Base-by-base conservation (phyloP, 2,888 invertebrate species). In the Lepidochitona cinerea region DNA sequence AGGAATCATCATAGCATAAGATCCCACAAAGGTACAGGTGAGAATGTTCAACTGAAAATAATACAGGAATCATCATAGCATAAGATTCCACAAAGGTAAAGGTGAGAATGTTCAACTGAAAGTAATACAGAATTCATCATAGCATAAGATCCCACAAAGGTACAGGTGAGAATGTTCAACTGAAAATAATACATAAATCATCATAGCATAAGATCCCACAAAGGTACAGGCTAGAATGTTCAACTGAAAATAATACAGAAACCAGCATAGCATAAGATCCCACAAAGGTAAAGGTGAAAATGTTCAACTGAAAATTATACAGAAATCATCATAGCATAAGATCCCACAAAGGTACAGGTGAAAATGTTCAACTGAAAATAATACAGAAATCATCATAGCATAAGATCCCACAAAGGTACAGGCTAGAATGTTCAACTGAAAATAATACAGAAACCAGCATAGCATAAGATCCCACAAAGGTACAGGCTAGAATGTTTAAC, bases 131-230 rank as follows among this genome's bases (percentile, higher is more conserved):
- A 41, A 94, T 92, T 75, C 93, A 90, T 53, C 94, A 90, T 18
- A 93, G 86, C 36, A 93, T 93, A 94, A 18, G 93, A 92, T 67
- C 94, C 94, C 32, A 95, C 87, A 12, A 94, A 85, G 3, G 93
- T 92, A 77, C 93, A 93, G 70, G 93, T 92, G 2, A 94, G 79
- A 23, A 94, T 92, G 83, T 93, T 93, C 0, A 93, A 92, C 69
- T 90, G 77, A 26, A 82, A 76, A 71, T 71, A 29, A 77, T n/a
- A n/a, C n/a, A n/a, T n/a, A n/a, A n/a, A n/a, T n/a, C n/a, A n/a
- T n/a, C n/a, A n/a, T n/a, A n/a, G n/a, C n/a, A n/a, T n/a, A n/a
- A n/a, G n/a, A n/a, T n/a, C n/a, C n/a, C n/a, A n/a, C n/a, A 4
- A 7, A 7, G 7, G 49, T 49, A 7, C 49, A 49, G 2, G 3